phyloP scores from a whole-genome alignment of 2,888 invertebrate genomes.

The Amphipoea lucens region DNA sequence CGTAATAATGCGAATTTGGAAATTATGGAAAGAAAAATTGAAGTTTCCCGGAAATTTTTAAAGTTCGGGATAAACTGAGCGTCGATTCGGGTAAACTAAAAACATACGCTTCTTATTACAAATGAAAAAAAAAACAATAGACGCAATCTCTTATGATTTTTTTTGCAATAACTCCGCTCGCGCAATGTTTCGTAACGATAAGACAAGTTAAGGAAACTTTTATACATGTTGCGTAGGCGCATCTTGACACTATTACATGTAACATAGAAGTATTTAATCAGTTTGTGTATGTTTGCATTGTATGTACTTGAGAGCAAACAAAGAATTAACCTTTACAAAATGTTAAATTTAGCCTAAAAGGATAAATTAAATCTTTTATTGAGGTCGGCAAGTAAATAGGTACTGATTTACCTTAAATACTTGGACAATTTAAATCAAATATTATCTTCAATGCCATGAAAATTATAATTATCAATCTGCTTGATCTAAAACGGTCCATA shows the following conservation, averaged over 20 bases:
- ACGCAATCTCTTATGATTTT: background rate
- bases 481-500: constrained; percentile 16
- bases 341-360: constrained; percentile 24
- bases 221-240: constrained; percentile 17
- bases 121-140: background rate
- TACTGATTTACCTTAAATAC: constrained; percentile 29
- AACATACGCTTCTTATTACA: background rate
- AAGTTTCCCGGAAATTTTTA: background rate
- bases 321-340: constrained; percentile 27
- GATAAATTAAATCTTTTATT: constrained; percentile 31
- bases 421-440: constrained; percentile 9
- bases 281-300: constrained; percentile 18
- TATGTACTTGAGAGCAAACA: constrained; percentile 19
- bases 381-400: constrained; percentile 36
- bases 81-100: background rate
- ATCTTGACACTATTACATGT: constrained; percentile 52
- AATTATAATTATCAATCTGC: constrained; percentile 11
- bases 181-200: background rate
- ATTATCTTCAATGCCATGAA: constrained; percentile 15
- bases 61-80: background rate
- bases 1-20: background rate
- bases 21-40: background rate
- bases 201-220: constrained; percentile 30
- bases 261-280: constrained; percentile 17
- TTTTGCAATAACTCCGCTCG: constrained; percentile 10